Conservation (phyloP, 2,113 vertebrate species). For the Ammospiza caudacuta region DNA sequence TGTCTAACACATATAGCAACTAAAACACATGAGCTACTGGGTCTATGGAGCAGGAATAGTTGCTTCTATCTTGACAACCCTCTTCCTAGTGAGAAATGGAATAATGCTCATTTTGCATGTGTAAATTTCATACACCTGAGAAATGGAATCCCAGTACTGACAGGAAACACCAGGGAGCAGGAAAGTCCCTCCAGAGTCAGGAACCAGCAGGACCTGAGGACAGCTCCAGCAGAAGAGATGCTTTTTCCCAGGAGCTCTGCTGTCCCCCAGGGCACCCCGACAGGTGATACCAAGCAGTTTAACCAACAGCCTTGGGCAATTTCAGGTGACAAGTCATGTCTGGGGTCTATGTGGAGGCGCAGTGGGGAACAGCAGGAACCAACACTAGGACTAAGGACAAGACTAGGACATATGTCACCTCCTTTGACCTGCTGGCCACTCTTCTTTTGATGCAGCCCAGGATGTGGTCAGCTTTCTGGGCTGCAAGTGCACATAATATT, state of each 20-base stretch:
- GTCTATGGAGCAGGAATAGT: background rate
- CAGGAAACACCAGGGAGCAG: background rate
- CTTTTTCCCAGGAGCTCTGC: background rate
- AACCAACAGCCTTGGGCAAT: background rate
- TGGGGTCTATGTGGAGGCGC: fast-evolving
- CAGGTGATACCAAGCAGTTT: background rate
- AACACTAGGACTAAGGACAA: background rate
- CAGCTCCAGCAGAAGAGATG: background rate
- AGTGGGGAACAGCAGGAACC: background rate
- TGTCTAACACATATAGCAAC: background rate
- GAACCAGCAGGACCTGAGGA: background rate
- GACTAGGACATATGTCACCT: background rate
- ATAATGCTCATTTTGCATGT: background rate
- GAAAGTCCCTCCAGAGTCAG: fast-evolving
- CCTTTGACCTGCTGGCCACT: background rate
- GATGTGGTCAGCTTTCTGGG: background rate
- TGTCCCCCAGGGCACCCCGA: background rate
- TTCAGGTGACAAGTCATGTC: background rate
- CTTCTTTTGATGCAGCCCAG: background rate
- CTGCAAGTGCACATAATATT: background rate
- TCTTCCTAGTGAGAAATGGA: background rate
- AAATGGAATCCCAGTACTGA: background rate
- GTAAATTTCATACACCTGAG: background rate
- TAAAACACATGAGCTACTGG: background rate
- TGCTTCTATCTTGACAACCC: background rate